A percentile compares a stretch with the other conserved stretches of the same genome.
Conservation (phyloP, 1,140 invertebrate genomes). For the Amyelois transitella region DNA sequence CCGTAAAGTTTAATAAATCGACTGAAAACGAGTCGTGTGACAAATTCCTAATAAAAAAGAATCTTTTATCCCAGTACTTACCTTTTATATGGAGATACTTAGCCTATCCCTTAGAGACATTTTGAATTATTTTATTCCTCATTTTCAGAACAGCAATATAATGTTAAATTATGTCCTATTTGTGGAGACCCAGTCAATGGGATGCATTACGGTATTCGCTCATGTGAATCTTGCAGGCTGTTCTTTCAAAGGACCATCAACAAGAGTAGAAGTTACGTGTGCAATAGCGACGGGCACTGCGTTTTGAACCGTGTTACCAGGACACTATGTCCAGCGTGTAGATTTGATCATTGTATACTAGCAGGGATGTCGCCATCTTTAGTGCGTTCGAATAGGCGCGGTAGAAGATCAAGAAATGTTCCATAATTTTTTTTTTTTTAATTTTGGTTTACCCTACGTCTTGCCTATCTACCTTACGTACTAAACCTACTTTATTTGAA, state of each 20-base stretch:
- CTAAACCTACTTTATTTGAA: too few relatives aligned
- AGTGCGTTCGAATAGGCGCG: constrained; percentile 8
- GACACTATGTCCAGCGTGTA: constrained; percentile 6
- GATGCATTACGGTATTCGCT: constrained; percentile 14
- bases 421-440: too few relatives aligned
- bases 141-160: neutral
- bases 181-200: constrained; percentile 11
- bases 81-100: too few relatives aligned
- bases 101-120: too few relatives aligned
- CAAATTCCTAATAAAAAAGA: too few relatives aligned
- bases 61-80: too few relatives aligned
- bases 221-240: constrained; percentile 21
- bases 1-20: too few relatives aligned
- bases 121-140: too few relatives aligned
- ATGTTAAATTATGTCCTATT: constrained; percentile 11
- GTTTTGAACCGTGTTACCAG: neutral
- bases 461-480: too few relatives aligned
- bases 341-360: constrained; percentile 14
- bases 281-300: neutral
- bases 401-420: constrained; percentile 6
- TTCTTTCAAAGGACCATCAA: constrained; percentile 12
- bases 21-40: too few relatives aligned
- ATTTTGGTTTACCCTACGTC: too few relatives aligned
- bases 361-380: constrained; percentile 13
- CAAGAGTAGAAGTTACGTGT: neutral